Evolutionary conservation across 2,888 invertebrate genomes (phyloP).

Genomic region (Leptothorax acervorum): DNA sequence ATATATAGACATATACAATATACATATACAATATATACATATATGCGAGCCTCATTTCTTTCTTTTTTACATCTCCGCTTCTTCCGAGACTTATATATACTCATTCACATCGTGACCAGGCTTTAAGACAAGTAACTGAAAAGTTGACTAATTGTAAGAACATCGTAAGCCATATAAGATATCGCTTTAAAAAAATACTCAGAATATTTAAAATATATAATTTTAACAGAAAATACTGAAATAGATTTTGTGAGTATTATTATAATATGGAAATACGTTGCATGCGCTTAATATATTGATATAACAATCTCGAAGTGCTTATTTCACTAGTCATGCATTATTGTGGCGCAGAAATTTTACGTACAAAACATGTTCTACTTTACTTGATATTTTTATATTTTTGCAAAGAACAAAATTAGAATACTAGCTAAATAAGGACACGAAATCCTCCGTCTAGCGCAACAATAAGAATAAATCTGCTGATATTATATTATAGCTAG

Average conservation of each 20-base stretch:
- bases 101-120: not conserved
- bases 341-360: not conserved
- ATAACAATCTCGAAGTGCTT: not conserved
- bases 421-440: not conserved
- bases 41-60: not conserved
- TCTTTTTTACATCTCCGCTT: not conserved
- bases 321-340: not conserved
- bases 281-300: not conserved
- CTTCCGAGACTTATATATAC: not conserved
- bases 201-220: not conserved
- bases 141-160: not conserved
- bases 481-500: not conserved
- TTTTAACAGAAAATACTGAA: not conserved
- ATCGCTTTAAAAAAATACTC: not conserved
- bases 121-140: constrained; percentile 15
- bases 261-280: not conserved
- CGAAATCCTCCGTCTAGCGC: not conserved
- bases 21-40: too few species aligned
- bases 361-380: not conserved
- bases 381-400: not conserved
- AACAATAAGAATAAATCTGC: not conserved
- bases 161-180: not conserved
- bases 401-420: not conserved
- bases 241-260: not conserved
- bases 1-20: too few species aligned